Evolutionary conservation across 2,888 invertebrate genomes (phyloP).

Genomic region (Pyrochroa serraticornis): DNA sequence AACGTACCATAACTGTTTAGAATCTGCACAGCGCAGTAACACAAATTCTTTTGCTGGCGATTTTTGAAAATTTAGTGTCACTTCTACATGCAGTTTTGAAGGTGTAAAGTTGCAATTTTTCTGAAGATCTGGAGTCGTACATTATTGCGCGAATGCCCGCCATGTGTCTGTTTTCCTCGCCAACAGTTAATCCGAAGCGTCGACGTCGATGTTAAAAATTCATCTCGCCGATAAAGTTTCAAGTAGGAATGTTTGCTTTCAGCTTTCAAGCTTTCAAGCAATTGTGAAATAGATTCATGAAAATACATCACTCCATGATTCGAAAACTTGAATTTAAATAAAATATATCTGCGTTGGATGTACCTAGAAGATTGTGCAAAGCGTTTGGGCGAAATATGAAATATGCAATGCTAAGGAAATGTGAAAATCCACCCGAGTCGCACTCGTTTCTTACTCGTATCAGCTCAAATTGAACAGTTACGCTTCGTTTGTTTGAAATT

Average conservation of each 20-base stretch:
- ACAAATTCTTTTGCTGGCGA: too few species aligned
- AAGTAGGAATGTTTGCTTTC: not conserved
- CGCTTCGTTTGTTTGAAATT: constrained; percentile 27
- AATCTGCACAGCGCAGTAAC: too few species aligned
- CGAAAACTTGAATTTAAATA: constrained; percentile 27
- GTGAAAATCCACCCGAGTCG: constrained; percentile 25
- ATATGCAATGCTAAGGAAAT: constrained; percentile 25
- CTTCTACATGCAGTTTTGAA: too few species aligned
- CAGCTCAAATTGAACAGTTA: constrained; percentile 26
- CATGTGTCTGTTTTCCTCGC: too few species aligned
- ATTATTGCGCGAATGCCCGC: too few species aligned
- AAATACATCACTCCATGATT: constrained; percentile 24
- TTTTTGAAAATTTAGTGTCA: too few species aligned
- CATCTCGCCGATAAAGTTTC: not conserved
- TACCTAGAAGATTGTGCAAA: constrained; percentile 25
- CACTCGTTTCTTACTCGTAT: constrained; percentile 21
- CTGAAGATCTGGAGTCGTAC: too few species aligned
- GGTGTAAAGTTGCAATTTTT: too few species aligned
- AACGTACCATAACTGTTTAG: too few species aligned
- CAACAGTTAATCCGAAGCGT: too few species aligned
- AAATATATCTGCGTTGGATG: constrained; percentile 25
- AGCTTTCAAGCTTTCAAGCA: too few species aligned
- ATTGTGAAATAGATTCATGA: not conserved
- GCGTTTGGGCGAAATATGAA: constrained; percentile 28
- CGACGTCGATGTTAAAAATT: not conserved